Base-by-base conservation (phyloP, 1,140 invertebrate genomes). In the Rhopalosiphum padi region DNA sequence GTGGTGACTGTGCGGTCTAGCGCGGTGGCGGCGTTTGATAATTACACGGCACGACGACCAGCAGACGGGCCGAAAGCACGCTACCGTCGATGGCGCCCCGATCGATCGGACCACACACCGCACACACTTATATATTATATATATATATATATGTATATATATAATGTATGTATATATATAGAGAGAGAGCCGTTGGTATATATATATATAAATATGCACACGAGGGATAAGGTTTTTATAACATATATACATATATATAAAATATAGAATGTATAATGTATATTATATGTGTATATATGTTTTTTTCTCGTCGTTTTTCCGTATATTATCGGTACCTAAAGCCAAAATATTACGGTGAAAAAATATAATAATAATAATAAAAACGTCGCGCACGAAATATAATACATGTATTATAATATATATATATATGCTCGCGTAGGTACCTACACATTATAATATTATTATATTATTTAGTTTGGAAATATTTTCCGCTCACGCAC, bases 31-130 rank as follows among this genome's bases (percentile, higher is more conserved):
- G 91, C 91, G 91, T 93, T 93, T 93, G 91, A 93, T 93, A 93
- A 93, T 93, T 93, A 93, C 82, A 93, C 91, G 91, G 91, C 91
- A 92, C 91, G 91, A 92, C 91, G 77, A 93, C 91, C 91, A 93
- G 77, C 91, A 86, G 91, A 93, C 91, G 91, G 91, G 77, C 48
- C 91, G 48, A 93, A 93, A 93, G 91, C 77, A 93, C 91, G 91
- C 91, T 53, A 93, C 82, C 91, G 91, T 92, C 91, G 91, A 92
- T 92, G 91, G 91, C 91, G 91, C 91, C 68, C 77, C 91, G 91
- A 93, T 93, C 91, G 91, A 93, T 93, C 91, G 91, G 91, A 93
- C 91, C 91, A 93, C 91, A 85, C 91, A 85, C 91, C 82, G 30
- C 46, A 86, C n/a, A 60, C 43, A 68, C 25, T 43, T 68, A 21